Evolutionary conservation across 2,888 invertebrate genomes (phyloP), one percentile per base, ranked within the genome.

Genomic region (Aleiodes leptofemur): DNA sequence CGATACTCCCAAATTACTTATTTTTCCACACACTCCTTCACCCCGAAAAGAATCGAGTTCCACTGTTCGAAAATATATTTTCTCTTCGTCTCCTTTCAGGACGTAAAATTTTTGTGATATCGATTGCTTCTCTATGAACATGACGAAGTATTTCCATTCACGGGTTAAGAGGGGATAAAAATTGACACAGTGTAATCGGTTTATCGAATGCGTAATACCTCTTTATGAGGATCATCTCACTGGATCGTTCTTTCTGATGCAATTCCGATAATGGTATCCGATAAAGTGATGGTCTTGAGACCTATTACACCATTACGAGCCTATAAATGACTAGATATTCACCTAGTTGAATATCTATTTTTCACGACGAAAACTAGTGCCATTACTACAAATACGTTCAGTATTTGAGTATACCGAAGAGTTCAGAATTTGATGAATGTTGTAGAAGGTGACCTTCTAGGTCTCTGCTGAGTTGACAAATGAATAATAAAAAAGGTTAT

Each of bases 261-360:
- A 68, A 76, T 76, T 76, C 34, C 73, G 70, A 74, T 74, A 76
- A 76, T 76, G 76, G 48, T 16, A 66, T 70, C 56, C 70, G 73
- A 73, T 76, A 71, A 70, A 74, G 66, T 53, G 73, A 66, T 69
- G 43, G 61, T 8, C 56, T 57, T 64, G 57, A 48, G 51, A 59
- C 23, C 23, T 48, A 34, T 76, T 69, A 66, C 68, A 56, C 61
- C 64, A 48, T 51, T 8, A 31, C 13, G 23, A 57, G 57, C 9
- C 23, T 57, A 57, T 13, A 43, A 23, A 31, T 31, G 29, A 57
- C 57, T 23, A 57, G 7, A 29, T 31, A 14, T 11, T 8, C 23
- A 31, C 29, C 13, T 13, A 57, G 57, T 8, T 57, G 57, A 57
- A 29, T 11, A 3, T 29, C 29, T 23, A 56, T 9, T 16, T 56